Evolutionary conservation across 2,888 invertebrate species (phyloP).

Genomic region (Nomada fabriciana): DNA sequence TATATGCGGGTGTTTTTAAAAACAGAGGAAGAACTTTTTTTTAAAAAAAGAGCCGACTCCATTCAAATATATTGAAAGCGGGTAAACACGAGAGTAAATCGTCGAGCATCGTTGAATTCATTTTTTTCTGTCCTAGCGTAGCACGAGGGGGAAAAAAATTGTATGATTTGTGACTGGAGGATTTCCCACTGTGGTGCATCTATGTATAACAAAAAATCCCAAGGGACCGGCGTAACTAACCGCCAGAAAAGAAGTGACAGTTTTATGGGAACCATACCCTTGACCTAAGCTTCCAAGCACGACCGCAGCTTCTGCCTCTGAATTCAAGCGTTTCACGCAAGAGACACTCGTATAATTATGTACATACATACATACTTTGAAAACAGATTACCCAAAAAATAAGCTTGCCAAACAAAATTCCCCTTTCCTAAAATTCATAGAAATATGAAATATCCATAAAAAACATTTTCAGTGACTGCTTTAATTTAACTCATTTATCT

Average conservation of each 20-base stretch:
- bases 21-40: background rate
- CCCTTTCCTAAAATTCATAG: background rate
- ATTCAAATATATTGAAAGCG: conserved; percentile 21
- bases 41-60: background rate
- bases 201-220: conserved; percentile 4
- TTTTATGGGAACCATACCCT: conserved; percentile 59
- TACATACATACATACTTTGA: background rate
- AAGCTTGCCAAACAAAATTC: background rate
- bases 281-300: conserved; percentile 50
- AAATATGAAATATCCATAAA: background rate
- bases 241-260: conserved; percentile 56
- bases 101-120: conserved; percentile 27
- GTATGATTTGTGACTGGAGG: conserved; percentile 45
- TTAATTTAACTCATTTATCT: background rate
- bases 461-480: background rate
- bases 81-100: conserved; percentile 22
- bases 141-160: conserved; percentile 24
- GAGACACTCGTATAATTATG: conserved; percentile 9
- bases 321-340: conserved; percentile 14
- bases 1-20: background rate
- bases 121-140: conserved; percentile 25
- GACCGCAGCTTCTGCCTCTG: background rate
- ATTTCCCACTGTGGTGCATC: conserved; percentile 41
- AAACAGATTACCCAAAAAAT: background rate
- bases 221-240: conserved; percentile 45